These are phyloP conservation scores for Heterotilapia buettikoferi DNA, from an alignment of 2,113 vertebrate genomes.

Conservation along the genomic window DNA sequence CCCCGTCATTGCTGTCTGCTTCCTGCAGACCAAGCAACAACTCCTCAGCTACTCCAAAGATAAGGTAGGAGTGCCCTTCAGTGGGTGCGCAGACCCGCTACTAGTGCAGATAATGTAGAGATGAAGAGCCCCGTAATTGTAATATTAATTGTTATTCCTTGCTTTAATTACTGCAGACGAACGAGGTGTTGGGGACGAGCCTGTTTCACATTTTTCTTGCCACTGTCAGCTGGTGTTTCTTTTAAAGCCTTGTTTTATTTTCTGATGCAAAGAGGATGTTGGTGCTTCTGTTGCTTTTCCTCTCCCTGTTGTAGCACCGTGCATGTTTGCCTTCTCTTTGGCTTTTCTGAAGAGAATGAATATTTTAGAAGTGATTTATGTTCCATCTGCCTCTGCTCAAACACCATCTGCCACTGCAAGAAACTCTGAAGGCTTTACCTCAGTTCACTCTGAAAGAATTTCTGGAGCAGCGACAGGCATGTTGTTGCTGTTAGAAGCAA, in stretches of 20 bases:
- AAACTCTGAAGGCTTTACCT: slow-evolving; percentile 47
- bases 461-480: slow-evolving; percentile 5
- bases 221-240: background rate
- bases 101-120: background rate
- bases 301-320: background rate
- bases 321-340: slow-evolving; percentile 39
- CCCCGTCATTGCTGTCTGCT: slow-evolving; percentile 72
- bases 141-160: slow-evolving; percentile 9
- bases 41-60: slow-evolving; percentile 82
- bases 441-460: slow-evolving; percentile 18
- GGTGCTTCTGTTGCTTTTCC: slow-evolving; percentile 7
- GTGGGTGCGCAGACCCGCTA: background rate
- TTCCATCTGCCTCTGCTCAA: slow-evolving; percentile 61
- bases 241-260: background rate
- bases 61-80: slow-evolving; percentile 66
- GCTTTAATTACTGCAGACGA: background rate
- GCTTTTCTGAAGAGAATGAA: slow-evolving; percentile 48
- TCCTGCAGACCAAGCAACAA: slow-evolving; percentile 74
- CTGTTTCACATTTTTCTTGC: background rate
- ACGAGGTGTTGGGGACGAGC: background rate
- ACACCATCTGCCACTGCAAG: slow-evolving; percentile 57
- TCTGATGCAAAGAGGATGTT: slow-evolving; percentile 17
- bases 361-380: slow-evolving; percentile 62
- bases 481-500: slow-evolving; percentile 9
- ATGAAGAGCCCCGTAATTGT: background rate